These are phyloP conservation scores for Eonycteris spelaea DNA, from an alignment of 2,113 vertebrate species.

Conservation along the genomic window DNA sequence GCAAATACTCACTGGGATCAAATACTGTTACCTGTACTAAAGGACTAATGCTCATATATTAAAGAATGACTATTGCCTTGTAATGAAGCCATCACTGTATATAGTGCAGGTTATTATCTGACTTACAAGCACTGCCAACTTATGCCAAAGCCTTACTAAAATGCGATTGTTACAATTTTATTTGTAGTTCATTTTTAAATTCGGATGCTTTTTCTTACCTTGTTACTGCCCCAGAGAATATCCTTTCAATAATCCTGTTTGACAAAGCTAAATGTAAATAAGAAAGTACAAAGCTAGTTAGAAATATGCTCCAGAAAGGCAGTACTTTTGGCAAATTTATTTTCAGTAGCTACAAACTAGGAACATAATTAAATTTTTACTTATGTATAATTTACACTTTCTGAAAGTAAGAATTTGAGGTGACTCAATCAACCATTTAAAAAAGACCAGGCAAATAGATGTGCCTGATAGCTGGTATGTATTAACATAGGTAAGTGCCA, in stretches of 20 bases:
- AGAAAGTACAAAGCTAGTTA: constrained; percentile 66
- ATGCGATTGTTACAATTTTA: background rate
- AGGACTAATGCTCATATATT: background rate
- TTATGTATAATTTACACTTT: constrained; percentile 37
- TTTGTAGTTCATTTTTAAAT: constrained; percentile 16
- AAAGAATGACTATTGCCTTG: constrained; percentile 14
- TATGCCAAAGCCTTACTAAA: constrained; percentile 14
- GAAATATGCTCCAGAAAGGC: background rate
- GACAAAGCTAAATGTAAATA: constrained; percentile 89
- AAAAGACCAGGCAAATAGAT: constrained; percentile 27
- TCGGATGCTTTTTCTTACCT: constrained; percentile 84
- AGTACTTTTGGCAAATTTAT: background rate
- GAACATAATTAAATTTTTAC: constrained; percentile 34
- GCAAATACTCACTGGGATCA: constrained; percentile 37
- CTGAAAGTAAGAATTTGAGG: constrained; percentile 30
- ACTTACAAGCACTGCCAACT: background rate
- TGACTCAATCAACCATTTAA: background rate
- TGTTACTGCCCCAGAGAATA: constrained; percentile 98
- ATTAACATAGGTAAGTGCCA: background rate
- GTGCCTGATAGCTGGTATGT: background rate
- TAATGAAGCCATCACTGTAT: background rate
- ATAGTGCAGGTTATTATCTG: background rate
- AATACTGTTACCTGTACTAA: background rate
- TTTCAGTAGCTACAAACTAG: constrained; percentile 31
- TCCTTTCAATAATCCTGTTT: constrained; percentile 94